Conservation (phyloP, 2,888 invertebrate genomes). For the Nipponacmea schrenckii region DNA sequence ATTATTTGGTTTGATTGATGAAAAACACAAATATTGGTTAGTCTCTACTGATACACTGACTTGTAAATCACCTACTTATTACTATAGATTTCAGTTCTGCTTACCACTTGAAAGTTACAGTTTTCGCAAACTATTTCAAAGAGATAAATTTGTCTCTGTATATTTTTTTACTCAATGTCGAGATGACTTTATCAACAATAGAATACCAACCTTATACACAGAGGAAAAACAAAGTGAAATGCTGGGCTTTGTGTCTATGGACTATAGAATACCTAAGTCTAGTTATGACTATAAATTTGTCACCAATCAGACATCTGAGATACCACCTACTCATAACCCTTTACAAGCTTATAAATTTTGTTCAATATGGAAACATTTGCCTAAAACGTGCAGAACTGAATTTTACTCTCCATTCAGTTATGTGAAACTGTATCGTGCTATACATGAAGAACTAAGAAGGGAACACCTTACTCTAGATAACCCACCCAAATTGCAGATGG, state of each 20-base stretch:
- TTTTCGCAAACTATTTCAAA: not conserved
- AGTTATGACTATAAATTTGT: not conserved
- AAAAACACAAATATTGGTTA: not conserved
- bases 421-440: not conserved
- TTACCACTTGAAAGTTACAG: not conserved
- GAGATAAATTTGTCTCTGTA: not conserved
- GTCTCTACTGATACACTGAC: not conserved
- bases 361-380: not conserved
- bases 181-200: not conserved
- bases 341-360: not conserved
- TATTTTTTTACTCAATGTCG: conserved; percentile 2
- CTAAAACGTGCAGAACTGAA: not conserved
- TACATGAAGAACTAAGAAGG: not conserved
- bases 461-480: too few species aligned
- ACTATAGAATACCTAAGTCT: not conserved
- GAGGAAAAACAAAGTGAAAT: not conserved
- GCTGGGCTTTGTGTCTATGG: not conserved
- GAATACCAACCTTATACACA: not conserved
- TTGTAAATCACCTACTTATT: not conserved
- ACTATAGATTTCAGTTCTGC: not conserved
- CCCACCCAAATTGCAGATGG: too few species aligned
- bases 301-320: not conserved
- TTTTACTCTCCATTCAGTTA: not conserved
- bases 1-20: not conserved
- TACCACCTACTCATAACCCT: not conserved